Evolutionary conservation across 1,140 invertebrate species (phyloP).

Genomic region (Eupristina koningsbergeri): DNA sequence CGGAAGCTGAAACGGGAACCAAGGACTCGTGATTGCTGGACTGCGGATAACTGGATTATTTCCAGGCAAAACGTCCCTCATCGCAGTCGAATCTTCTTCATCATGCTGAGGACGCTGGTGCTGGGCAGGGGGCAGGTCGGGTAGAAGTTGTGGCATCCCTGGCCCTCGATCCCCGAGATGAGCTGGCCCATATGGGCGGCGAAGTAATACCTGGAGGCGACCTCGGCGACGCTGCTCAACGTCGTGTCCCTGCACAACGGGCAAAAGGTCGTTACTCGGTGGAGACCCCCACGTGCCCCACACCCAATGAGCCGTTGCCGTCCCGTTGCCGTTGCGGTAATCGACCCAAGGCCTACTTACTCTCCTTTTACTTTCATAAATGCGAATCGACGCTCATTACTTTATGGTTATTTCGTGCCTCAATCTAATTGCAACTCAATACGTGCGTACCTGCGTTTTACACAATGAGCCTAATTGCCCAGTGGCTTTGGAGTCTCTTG

Average conservation of each 20-base stretch:
- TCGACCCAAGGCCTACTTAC: conserved; percentile 63
- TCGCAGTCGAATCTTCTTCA: conserved; percentile 77
- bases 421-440: not conserved
- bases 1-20: no score
- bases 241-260: conserved; percentile 75
- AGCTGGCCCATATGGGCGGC: conserved; percentile 88
- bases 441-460: not conserved
- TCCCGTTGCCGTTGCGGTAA: conserved; percentile 54
- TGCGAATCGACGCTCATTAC: conserved; percentile 48
- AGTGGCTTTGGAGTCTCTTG: not conserved
- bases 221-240: conserved; percentile 76
- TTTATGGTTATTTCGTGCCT: not conserved
- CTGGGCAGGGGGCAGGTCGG: conserved; percentile 80
- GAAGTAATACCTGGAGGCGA: conserved; percentile 84
- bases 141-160: conserved; percentile 83
- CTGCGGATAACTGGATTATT: no score
- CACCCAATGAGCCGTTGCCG: conserved; percentile 40
- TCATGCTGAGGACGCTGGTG: conserved; percentile 78
- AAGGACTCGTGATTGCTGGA: no score
- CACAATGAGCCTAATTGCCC: not conserved
- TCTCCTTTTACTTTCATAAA: conserved; percentile 69
- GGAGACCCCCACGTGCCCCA: conserved; percentile 51
- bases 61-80: not conserved
- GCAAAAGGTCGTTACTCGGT: not conserved
- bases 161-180: conserved; percentile 80